Conservation (phyloP, 2,888 invertebrate species). For the Campaea margaritaria region DNA sequence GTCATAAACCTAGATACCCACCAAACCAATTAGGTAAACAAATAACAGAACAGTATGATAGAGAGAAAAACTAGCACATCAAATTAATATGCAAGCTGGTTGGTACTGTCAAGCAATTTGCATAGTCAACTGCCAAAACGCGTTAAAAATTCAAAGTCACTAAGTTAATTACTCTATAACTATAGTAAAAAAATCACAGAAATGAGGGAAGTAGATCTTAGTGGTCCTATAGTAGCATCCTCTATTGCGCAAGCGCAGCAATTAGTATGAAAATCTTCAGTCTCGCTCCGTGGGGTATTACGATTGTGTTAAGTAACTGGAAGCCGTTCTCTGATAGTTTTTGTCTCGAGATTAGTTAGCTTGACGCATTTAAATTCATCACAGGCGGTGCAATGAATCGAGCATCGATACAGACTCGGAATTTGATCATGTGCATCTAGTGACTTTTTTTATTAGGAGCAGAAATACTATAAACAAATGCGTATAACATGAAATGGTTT, state of each 20-base stretch:
- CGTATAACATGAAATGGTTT: no score
- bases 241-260: constrained; percentile 60
- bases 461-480: not conserved
- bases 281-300: constrained; percentile 61
- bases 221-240: constrained; percentile 53
- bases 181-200: constrained; percentile 39
- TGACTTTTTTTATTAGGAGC: no score
- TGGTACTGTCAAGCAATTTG: constrained; percentile 20
- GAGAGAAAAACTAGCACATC: constrained; percentile 18
- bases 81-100: constrained; percentile 16
- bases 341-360: constrained; percentile 32
- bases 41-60: constrained; percentile 4
- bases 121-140: constrained; percentile 33
- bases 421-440: no score
- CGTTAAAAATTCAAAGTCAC: constrained; percentile 41
- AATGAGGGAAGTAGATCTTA: constrained; percentile 50
- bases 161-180: constrained; percentile 47
- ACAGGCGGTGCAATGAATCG: constrained; percentile 4
- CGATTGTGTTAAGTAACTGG: constrained; percentile 43
- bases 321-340: constrained; percentile 36
- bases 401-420: not conserved
- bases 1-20: constrained; percentile 12
- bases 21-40: constrained; percentile 20
- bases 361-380: constrained; percentile 17
- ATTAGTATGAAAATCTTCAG: constrained; percentile 70